These are phyloP conservation scores for Chlamydotis undulata DNA, from an alignment of 2,113 vertebrate genomes.

Conservation along the genomic window DNA sequence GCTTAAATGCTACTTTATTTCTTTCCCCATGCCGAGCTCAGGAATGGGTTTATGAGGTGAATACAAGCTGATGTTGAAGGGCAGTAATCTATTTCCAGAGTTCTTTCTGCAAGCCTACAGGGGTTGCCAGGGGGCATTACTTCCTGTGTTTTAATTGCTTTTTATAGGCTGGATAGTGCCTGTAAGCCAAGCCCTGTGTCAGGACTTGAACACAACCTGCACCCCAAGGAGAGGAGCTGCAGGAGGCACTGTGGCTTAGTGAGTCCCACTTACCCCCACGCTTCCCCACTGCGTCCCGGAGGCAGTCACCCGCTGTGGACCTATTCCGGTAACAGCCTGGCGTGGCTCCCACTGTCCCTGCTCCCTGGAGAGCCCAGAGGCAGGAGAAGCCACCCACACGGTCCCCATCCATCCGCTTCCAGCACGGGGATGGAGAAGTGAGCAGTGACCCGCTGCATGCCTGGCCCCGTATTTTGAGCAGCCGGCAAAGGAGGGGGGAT, in stretches of 20 bases:
- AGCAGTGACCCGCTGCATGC: neutral
- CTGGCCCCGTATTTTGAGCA: neutral
- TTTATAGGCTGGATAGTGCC: neutral
- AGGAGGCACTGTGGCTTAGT: neutral
- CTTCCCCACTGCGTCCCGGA: fast-evolving
- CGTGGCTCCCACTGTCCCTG: fast-evolving
- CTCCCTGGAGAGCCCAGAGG: neutral
- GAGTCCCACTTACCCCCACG: fast-evolving
- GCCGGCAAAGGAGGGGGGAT: neutral
- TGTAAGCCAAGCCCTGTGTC: neutral
- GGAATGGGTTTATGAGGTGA: neutral
- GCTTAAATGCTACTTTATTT: neutral
- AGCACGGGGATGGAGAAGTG: neutral
- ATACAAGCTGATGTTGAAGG: neutral
- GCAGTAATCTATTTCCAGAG: neutral
- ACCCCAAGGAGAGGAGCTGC: neutral
- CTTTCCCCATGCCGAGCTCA: neutral
- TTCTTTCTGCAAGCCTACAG: neutral
- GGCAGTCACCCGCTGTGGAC: neutral
- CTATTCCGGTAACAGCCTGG: fast-evolving
- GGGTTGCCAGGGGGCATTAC: neutral
- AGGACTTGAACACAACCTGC: neutral
- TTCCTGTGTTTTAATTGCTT: neutral
- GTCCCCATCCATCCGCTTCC: neutral
- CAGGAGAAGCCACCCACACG: fast-evolving